Evolutionary conservation across 2,888 invertebrate genomes (phyloP), one percentile per base, ranked within the genome.

Genomic region (Scaptomyza parva): DNA sequence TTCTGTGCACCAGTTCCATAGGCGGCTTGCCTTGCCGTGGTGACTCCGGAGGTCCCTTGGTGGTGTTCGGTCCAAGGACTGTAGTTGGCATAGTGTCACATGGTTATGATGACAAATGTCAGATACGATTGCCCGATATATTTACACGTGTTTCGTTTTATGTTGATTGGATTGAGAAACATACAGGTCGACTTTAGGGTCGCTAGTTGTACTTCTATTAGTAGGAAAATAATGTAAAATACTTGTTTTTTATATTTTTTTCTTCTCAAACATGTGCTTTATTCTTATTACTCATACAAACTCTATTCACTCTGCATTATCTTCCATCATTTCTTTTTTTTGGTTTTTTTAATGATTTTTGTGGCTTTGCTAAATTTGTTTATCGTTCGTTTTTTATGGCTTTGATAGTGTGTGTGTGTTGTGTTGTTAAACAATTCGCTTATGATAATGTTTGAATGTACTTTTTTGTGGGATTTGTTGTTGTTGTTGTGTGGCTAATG

Each of bases 251-350:
- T 8, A 35, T 30, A 14, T 8, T 14, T 8, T 37, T 60, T 71
- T 86, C 52, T 89, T 90, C 88, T 89, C 86, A 84, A 90, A 91
- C 89, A 81, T 90, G 91, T 91, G 91, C 90, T 91, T 90, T 90
- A 90, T 90, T 89, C 79, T 88, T 82, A 75, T 85, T 84, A 82
- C 82, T 83, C 85, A 79, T 89, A 86, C 84, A 82, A 86, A 84
- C 85, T 81, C 59, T 86, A 61, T 76, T 79, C 70, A 66, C 66
- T 33, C 28, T 64, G 51, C 67, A 20, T 60, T 41, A n/a, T 54
- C 44, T 65, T 75, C 70, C 66, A 62, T 69, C n/a, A n/a, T n/a
- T n/a, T 55, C 61, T 65, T 61, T 67, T 52, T 54, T 80, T 68
- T 55, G 73, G 78, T 77, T 70, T 72, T 71, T 61, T 70, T 72